phyloP scores from a whole-genome alignment of 2,888 invertebrate species.

The Linnaemya tessellans region DNA sequence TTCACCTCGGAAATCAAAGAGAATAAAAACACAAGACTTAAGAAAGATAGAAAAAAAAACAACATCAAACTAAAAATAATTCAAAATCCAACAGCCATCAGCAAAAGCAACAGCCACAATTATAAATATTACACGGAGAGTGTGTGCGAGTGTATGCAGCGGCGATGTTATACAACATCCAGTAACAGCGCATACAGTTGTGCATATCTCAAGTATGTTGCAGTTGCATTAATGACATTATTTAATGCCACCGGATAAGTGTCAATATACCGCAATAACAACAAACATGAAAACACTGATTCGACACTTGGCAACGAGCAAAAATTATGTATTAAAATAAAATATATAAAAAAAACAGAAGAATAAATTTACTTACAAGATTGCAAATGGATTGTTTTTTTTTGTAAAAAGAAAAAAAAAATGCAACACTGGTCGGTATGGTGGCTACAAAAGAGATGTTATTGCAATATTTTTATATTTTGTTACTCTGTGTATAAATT shows the following conservation, averaged over 20 bases:
- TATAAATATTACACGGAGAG: slow-evolving; percentile 29
- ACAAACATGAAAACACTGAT: slow-evolving; percentile 62
- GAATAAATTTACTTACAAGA: slow-evolving; percentile 18
- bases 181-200: slow-evolving; percentile 21
- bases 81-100: slow-evolving; percentile 33
- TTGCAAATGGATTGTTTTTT: slow-evolving; percentile 44
- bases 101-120: slow-evolving; percentile 22
- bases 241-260: slow-evolving; percentile 73
- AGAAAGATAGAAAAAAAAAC: neutral
- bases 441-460: neutral
- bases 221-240: slow-evolving; percentile 71
- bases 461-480: neutral
- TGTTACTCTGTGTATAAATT: no score
- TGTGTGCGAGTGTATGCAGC: neutral
- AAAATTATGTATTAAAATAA: slow-evolving; percentile 36
- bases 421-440: neutral
- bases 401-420: neutral
- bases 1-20: slow-evolving; percentile 41
- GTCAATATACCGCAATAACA: slow-evolving; percentile 71
- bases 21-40: neutral
- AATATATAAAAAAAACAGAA: neutral
- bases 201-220: slow-evolving; percentile 35
- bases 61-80: slow-evolving; percentile 45
- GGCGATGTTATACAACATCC: neutral
- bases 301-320: slow-evolving; percentile 56